Evolutionary conservation across 1,140 invertebrate species (phyloP).

Genomic region (Philaenus spumarius): DNA sequence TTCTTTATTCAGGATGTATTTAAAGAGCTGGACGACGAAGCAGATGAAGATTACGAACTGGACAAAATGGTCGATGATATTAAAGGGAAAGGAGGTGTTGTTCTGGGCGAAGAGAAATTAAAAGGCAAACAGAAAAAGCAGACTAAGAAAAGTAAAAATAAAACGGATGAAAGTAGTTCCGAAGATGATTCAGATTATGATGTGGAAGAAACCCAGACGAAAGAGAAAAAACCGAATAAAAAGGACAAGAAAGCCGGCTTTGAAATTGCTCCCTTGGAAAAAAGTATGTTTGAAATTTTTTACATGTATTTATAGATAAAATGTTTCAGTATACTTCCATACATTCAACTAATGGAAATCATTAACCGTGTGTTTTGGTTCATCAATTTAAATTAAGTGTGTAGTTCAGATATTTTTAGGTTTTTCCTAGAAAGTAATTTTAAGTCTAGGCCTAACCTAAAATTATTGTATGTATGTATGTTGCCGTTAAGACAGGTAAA

Average conservation of each 20-base stretch:
- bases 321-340: too few species aligned
- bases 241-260: slow-evolving; percentile 23
- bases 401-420: too few species aligned
- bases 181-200: slow-evolving; percentile 47
- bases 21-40: slow-evolving; percentile 69
- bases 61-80: slow-evolving; percentile 67
- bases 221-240: slow-evolving; percentile 15
- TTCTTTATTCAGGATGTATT: slow-evolving; percentile 63
- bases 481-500: too few species aligned
- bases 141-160: slow-evolving; percentile 26
- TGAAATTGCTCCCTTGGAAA: slow-evolving; percentile 27
- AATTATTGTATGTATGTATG: too few species aligned
- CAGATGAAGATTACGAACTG: slow-evolving; percentile 81
- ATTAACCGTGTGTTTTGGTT: too few species aligned
- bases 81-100: slow-evolving; percentile 60
- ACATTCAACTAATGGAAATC: too few species aligned
- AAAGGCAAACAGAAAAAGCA: slow-evolving; percentile 18
- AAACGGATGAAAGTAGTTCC: slow-evolving; percentile 35
- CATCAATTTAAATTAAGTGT: too few species aligned
- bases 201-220: slow-evolving; percentile 42
- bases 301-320: neutral
- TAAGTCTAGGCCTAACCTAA: too few species aligned
- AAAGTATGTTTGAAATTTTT: slow-evolving; percentile 1
- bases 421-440: too few species aligned
- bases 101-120: slow-evolving; percentile 43